Conservation (phyloP, 2,797 vertebrate species). For the Acanthurus lineatus region DNA sequence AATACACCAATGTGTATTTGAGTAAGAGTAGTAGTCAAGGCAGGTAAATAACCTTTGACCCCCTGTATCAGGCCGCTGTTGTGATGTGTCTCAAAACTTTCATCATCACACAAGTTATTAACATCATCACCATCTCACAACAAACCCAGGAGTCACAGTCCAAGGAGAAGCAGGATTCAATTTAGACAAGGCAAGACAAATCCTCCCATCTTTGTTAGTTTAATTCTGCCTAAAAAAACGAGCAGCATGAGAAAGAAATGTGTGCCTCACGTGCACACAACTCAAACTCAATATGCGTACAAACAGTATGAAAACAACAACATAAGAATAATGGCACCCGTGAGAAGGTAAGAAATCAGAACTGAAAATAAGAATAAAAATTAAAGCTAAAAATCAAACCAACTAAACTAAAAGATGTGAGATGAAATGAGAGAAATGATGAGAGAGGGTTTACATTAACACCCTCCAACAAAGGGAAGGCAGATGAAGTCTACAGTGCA, state of each 20-base stretch:
- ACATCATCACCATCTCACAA: constrained; percentile 34
- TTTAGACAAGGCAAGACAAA: constrained; percentile 80
- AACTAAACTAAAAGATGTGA: constrained; percentile 43
- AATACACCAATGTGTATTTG: constrained; percentile 64
- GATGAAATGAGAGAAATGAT: constrained; percentile 36
- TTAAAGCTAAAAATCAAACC: constrained; percentile 60
- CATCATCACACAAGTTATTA: constrained; percentile 28
- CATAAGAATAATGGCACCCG: constrained; percentile 74
- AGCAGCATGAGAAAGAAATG: constrained; percentile 52
- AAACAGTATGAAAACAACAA: constrained; percentile 59
- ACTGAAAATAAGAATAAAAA: constrained; percentile 56
- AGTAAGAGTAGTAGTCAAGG: constrained; percentile 57
- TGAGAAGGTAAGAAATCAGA: constrained; percentile 63
- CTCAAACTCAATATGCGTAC: constrained; percentile 48
- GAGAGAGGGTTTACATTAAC: constrained; percentile 33
- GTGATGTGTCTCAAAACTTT: constrained; percentile 49
- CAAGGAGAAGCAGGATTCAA: constrained; percentile 67
- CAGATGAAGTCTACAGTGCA: constrained; percentile 61
- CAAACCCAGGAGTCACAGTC: constrained; percentile 51
- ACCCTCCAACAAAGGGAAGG: constrained; percentile 56
- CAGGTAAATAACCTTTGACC: constrained; percentile 59
- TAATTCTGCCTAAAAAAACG: constrained; percentile 51
- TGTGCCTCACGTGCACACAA: constrained; percentile 46
- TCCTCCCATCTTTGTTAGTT: constrained; percentile 78
- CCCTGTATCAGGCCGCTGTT: constrained; percentile 55